A percentile compares a stretch with the other conserved stretches of the same genome.
phyloP scores from a whole-genome alignment of 2,113 vertebrate species.

The Nothoprocta pentlandii region DNA sequence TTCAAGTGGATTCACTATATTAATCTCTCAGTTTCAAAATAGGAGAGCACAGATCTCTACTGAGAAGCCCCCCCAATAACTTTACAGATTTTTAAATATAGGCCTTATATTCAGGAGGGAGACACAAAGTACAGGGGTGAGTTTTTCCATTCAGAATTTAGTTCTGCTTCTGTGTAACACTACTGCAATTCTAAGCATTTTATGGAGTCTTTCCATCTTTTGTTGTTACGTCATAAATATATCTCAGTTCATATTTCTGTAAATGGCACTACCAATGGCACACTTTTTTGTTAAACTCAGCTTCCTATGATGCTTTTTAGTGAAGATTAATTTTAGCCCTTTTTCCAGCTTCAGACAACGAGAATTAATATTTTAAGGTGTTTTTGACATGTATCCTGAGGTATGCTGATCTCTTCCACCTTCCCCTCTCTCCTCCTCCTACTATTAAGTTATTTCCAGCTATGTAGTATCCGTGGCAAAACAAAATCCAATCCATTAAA shows the following conservation, averaged over 20 bases:
- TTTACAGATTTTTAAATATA: neutral
- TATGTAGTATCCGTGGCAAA: neutral
- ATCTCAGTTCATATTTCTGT: neutral
- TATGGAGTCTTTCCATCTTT: neutral
- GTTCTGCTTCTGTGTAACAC: neutral
- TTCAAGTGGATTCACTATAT: neutral
- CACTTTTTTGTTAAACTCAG: neutral
- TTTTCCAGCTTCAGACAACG: neutral
- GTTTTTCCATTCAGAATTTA: neutral
- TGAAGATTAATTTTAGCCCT: neutral
- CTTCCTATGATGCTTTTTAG: neutral
- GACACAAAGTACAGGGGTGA: neutral
- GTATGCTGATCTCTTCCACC: neutral
- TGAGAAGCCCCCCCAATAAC: neutral
- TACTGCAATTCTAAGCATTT: neutral
- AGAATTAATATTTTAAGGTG: neutral
- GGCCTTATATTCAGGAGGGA: too few relatives aligned
- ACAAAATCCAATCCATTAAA: conserved; percentile 13
- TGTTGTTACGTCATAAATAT: neutral
- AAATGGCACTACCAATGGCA: neutral
- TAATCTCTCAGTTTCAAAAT: neutral
- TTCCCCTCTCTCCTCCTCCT: neutral
- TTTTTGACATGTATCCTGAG: neutral
- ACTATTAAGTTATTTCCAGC: neutral
- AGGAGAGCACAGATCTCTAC: neutral